Evolutionary conservation across 2,797 vertebrate species (phyloP).

Genomic region (Lutjanus campechanus): DNA sequence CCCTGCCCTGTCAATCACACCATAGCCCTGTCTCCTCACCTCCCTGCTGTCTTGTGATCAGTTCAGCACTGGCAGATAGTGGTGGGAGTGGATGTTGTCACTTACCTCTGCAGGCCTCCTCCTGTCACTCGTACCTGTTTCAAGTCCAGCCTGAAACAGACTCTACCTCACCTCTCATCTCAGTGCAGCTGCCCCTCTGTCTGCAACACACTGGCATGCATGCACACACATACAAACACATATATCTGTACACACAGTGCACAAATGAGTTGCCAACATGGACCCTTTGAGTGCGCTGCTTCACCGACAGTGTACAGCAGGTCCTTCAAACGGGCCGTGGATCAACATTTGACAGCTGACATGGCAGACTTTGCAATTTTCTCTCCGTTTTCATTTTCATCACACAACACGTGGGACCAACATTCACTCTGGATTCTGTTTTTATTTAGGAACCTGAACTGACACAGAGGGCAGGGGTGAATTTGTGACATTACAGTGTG

Average conservation of each 20-base stretch:
- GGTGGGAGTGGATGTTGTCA: constrained; percentile 29
- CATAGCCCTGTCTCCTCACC: constrained; percentile 21
- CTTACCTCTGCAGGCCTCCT: constrained; percentile 47
- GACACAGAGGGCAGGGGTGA: constrained; percentile 13
- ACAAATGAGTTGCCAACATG: constrained; percentile 37
- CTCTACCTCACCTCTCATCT: constrained; percentile 83
- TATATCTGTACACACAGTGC: constrained; percentile 12
- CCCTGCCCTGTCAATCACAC: constrained; percentile 1
- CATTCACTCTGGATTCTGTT: constrained; percentile 46
- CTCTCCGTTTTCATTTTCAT: constrained; percentile 17
- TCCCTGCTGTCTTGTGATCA: constrained; percentile 33
- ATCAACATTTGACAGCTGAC: constrained; percentile 37
- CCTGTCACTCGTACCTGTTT: constrained; percentile 29
- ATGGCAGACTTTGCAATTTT: constrained; percentile 14
- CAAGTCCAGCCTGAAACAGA: constrained; percentile 67
- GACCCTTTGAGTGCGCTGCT: constrained; percentile 25
- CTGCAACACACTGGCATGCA: constrained; percentile 46
- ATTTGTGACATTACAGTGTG: constrained; percentile 23
- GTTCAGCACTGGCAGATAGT: constrained; percentile 25
- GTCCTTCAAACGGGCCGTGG: constrained; percentile 22
- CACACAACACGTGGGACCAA: constrained; percentile 67
- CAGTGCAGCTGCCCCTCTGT: constrained; percentile 59
- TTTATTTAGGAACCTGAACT: constrained; percentile 40
- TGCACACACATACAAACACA: constrained; percentile 10
- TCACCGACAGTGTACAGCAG: constrained; percentile 12